Evolutionary conservation across 2,888 invertebrate genomes (phyloP).

Genomic region (Ernsta delagoae): DNA sequence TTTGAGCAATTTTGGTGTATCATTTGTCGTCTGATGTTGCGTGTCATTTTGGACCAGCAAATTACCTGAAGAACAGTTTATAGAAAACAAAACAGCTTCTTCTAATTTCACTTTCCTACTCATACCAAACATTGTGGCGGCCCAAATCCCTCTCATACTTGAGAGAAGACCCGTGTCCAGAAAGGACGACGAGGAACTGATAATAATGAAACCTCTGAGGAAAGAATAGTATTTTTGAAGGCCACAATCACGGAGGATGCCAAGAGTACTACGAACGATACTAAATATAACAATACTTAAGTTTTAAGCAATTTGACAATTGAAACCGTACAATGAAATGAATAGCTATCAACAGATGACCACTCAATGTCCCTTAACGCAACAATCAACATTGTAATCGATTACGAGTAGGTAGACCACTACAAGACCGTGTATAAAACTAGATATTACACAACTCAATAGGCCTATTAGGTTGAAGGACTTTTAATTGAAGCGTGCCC

Average conservation of each 20-base stretch:
- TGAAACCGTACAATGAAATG: background rate
- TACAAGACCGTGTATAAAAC: slow-evolving; percentile 11
- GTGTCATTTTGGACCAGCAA: slow-evolving; percentile 11
- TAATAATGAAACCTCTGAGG: too few relatives aligned
- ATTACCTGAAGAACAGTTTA: background rate
- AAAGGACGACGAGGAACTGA: too few relatives aligned
- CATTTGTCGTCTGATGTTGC: slow-evolving; percentile 19
- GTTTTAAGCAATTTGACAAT: slow-evolving; percentile 3
- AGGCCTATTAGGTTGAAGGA: slow-evolving; percentile 29
- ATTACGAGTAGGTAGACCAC: background rate
- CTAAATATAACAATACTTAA: too few relatives aligned
- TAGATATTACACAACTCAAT: slow-evolving; percentile 25
- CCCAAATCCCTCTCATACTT: too few relatives aligned
- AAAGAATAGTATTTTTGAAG: too few relatives aligned
- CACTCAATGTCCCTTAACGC: slow-evolving; percentile 27
- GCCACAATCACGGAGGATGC: too few relatives aligned
- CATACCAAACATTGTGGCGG: too few relatives aligned
- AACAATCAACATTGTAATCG: slow-evolving; percentile 7
- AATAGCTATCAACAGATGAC: slow-evolving; percentile 16
- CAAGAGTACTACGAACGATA: too few relatives aligned
- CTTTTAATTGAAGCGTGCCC: slow-evolving; percentile 15
- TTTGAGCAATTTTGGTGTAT: slow-evolving; percentile 41
- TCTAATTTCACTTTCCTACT: too few relatives aligned
- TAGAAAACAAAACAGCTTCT: background rate
- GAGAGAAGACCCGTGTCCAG: too few relatives aligned